Conservation (phyloP, 1,140 invertebrate species). For the Acromyrmex heyeri region DNA sequence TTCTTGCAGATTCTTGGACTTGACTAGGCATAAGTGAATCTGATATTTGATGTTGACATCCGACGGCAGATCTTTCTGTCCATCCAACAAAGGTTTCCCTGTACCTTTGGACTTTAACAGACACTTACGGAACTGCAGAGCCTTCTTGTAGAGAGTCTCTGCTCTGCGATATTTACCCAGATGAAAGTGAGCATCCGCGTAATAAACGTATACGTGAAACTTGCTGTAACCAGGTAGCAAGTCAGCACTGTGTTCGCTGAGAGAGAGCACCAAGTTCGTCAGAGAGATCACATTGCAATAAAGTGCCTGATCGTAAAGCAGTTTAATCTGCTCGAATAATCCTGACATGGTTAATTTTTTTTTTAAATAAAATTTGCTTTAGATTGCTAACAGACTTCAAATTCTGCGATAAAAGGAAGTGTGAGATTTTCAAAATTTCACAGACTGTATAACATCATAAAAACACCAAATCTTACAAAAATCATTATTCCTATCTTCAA, state of each 20-base stretch:
- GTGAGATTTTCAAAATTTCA: background rate
- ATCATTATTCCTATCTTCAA: background rate
- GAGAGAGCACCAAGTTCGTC: constrained; percentile 89
- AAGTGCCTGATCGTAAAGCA: constrained; percentile 88
- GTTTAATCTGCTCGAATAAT: constrained; percentile 88
- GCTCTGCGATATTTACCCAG: constrained; percentile 90
- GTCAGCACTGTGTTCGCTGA: constrained; percentile 89
- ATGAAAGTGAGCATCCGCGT: constrained; percentile 90
- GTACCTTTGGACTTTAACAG: constrained; percentile 88
- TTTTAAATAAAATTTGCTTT: background rate
- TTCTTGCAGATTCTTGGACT: constrained; percentile 89
- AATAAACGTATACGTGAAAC: constrained; percentile 90
- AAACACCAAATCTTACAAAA: background rate
- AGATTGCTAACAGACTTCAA: background rate
- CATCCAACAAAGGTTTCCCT: constrained; percentile 85
- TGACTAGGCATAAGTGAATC: constrained; percentile 90
- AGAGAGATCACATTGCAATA: constrained; percentile 82
- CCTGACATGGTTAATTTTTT: constrained; percentile 81
- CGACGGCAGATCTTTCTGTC: constrained; percentile 86
- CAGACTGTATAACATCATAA: background rate
- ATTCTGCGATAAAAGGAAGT: background rate
- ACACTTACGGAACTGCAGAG: constrained; percentile 90
- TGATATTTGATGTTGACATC: constrained; percentile 92
- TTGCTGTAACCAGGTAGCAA: constrained; percentile 87
- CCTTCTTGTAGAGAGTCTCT: constrained; percentile 90